These are phyloP conservation scores for Paragorgia papillata DNA, from an alignment of 92 coral and sea anemone species.

Conservation along the genomic window DNA sequence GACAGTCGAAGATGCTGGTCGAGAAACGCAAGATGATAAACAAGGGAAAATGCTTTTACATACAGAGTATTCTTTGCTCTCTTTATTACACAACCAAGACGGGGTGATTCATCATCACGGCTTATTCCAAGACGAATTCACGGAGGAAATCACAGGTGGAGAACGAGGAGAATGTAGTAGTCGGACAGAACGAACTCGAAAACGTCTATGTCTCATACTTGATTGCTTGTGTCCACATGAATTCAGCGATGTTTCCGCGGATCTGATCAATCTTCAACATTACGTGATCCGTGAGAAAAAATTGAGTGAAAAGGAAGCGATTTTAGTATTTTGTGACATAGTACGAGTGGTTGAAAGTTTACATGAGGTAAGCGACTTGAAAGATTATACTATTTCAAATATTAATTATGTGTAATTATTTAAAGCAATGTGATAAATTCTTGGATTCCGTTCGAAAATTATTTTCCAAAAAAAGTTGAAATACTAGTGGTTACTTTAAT, in stretches of 20 bases:
- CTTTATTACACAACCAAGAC: slow-evolving; percentile 91
- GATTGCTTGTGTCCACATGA: slow-evolving; percentile 98
- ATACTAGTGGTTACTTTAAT: no score
- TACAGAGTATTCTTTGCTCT: slow-evolving; percentile 91
- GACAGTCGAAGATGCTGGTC: slow-evolving; percentile 92
- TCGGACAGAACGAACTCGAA: slow-evolving; percentile 59
- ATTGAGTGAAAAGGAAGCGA: slow-evolving; percentile 88
- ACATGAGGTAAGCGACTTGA: slow-evolving; percentile 72
- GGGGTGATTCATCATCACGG: slow-evolving; percentile 98
- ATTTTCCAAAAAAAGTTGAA: no score
- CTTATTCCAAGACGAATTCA: slow-evolving; percentile 91
- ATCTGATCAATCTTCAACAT: slow-evolving; percentile 93
- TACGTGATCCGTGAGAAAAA: slow-evolving; percentile 95
- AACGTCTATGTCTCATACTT: slow-evolving; percentile 85
- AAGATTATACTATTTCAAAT: background rate
- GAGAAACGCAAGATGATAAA: slow-evolving; percentile 92
- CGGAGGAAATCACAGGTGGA: slow-evolving; percentile 66
- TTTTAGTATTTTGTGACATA: slow-evolving; percentile 89
- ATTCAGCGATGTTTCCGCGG: slow-evolving; percentile 83
- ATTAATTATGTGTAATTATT: no score
- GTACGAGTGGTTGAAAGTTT: slow-evolving; percentile 97
- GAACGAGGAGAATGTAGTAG: slow-evolving; percentile 35
- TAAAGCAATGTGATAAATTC: no score
- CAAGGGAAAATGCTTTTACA: slow-evolving; percentile 98
- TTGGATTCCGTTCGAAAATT: no score